Base-by-base conservation (phyloP, 2,888 invertebrate genomes). In the Philopedon plagiatum region DNA sequence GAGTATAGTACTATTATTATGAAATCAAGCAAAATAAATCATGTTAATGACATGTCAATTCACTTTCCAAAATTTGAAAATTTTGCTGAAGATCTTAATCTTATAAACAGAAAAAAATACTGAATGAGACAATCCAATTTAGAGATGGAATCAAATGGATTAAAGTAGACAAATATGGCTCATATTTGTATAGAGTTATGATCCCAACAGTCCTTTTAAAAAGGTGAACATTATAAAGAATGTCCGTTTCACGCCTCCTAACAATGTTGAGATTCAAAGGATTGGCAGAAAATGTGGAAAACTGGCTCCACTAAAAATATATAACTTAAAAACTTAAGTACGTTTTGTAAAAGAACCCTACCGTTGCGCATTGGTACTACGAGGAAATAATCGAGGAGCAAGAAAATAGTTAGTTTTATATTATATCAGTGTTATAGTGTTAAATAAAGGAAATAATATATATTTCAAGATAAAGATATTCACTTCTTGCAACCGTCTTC, bases 281-380 rank as follows among this genome's bases (percentile, higher is more conserved):
- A 51, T 51, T 51, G 54, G 54, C 54, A 51, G 54, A 51, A 51
- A 51, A 51, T 51, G 15, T 51, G 54, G 21, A 51, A 51, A 51
- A 51, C 21, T 51, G 18, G 54, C 54, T 51, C 54, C 54, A 51
- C 54, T 51, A 51, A 18, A 51, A 51, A 51, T 51, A 13, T 5
- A 51, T 51, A 51, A 51, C 15, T 13, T 15, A 51, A 51, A 51
- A 51, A 51, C 54, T 18, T 18, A 51, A 19, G 54, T 51, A 51
- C 54, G 8, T 51, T 15, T 51, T 51, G 7, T 51, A 5, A 51
- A 44, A 44, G 44, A 44, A 5, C 13, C 44, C 9, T 44, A 44
- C 44, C 44, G 44, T 44, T n/a, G n/a, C n/a, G n/a, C n/a, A n/a
- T n/a, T 44, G 44, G 44, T 44, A 44, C 44, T 44, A 44, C 44